A percentile compares a stretch with the other conserved stretches of the same genome.
phyloP scores from a whole-genome alignment of 2,113 vertebrate genomes.

The Aptenodytes forsteri region DNA sequence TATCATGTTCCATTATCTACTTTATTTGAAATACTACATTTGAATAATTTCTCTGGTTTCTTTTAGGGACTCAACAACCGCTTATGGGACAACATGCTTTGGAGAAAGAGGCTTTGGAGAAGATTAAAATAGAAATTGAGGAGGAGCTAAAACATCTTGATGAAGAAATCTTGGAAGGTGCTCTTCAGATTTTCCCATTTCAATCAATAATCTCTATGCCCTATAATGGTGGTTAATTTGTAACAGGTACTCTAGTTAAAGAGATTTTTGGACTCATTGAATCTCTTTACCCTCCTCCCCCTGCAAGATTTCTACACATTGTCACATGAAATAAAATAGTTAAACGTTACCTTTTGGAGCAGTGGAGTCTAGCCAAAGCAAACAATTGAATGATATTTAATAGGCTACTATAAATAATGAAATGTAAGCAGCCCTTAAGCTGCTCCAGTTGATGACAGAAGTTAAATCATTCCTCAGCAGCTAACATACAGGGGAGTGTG shows the following conservation, averaged over 20 bases:
- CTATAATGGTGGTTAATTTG: slow-evolving; percentile 28
- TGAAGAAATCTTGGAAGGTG: slow-evolving; percentile 87
- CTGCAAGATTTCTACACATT: neutral
- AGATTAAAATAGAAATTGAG: slow-evolving; percentile 85
- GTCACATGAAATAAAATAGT: neutral
- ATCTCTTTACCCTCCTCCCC: neutral
- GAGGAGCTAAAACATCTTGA: slow-evolving; percentile 86
- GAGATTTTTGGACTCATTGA: neutral
- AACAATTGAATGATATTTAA: slow-evolving; percentile 23
- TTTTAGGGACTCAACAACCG: slow-evolving; percentile 70
- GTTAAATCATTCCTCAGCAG: neutral
- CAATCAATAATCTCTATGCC: neutral
- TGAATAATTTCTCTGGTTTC: slow-evolving; percentile 22
- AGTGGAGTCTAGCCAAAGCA: slow-evolving; percentile 25
- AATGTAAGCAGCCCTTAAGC: slow-evolving; percentile 4
- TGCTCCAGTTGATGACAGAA: neutral
- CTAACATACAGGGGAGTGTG: neutral
- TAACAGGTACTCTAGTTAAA: slow-evolving; percentile 21
- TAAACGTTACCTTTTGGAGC: neutral
- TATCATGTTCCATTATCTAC: neutral
- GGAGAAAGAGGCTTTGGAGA: slow-evolving; percentile 75
- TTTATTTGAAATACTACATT: neutral
- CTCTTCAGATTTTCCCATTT: slow-evolving; percentile 28
- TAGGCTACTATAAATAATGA: slow-evolving; percentile 32
- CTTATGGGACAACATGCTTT: slow-evolving; percentile 40